Evolutionary conservation across 2,113 vertebrate genomes (phyloP), one percentile per base, ranked within the genome.

Genomic region (Phasianus colchicus): DNA sequence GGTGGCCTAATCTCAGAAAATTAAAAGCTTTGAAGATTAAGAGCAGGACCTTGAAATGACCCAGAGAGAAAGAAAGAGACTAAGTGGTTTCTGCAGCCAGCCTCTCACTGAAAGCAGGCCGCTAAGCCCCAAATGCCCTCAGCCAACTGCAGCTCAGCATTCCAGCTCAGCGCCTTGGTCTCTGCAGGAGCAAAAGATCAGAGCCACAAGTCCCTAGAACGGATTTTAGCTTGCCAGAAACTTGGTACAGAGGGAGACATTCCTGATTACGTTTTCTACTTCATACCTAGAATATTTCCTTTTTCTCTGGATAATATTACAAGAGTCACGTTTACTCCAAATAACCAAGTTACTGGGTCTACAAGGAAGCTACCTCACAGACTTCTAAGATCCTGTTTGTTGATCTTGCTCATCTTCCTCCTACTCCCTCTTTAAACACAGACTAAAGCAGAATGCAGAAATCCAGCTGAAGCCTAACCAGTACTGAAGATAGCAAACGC

Each of bases 11-110:
- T 88, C 94, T 95, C 83, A 92, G 94, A 95, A 93, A 96, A 93
- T 88, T 88, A 93, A 91, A 93, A 92, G 65, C 92, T 95, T 95
- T 96, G 75, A 97, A 89, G 95, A 95, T 95, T 96, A 95, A 86
- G 82, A 93, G 60, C 78, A 95, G 75, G 95, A 95, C 91, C 91
- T 95, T 95, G 84, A 96, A 96, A 88, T 88, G 95, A 96, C 95
- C 94, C 89, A 87, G 69, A 86, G 80, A 95, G 73, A 90, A 88
- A 90, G 40, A 54, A 29, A 52, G 38, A 71, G 67, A 66, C 70
- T 67, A 89, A 94, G 74, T 30, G 19, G 63, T 87, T 95, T 89
- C 89, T 89, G 54, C 2, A 2, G 70, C 32, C 78, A 66, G 78
- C 63, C 43, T 5, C 42, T 92, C 69, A 16, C 43, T 74, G 71